Evolutionary conservation across 2,113 vertebrate genomes (phyloP).

Genomic region (Archocentrus centrarchus): DNA sequence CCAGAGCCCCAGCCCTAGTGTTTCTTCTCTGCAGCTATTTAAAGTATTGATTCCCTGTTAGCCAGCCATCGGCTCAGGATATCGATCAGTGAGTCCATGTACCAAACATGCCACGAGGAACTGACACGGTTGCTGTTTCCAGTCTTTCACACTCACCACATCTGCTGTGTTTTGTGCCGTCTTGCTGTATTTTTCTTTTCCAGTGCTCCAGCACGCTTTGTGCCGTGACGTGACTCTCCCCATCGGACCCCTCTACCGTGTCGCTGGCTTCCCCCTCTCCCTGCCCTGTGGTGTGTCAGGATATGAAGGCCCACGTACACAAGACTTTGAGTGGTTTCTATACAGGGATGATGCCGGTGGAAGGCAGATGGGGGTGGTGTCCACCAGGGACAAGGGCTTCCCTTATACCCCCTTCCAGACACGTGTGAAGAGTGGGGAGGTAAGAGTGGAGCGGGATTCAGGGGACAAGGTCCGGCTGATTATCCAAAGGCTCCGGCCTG

Average conservation of each 20-base stretch:
- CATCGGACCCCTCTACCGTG: constrained; percentile 84
- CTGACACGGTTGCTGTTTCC: background rate
- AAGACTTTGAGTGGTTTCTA: constrained; percentile 91
- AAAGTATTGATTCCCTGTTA: constrained; percentile 49
- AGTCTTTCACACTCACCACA: background rate
- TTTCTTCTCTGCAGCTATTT: constrained; percentile 36
- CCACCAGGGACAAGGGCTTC: constrained; percentile 84
- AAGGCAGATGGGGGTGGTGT: constrained; percentile 83
- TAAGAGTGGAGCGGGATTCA: constrained; percentile 84
- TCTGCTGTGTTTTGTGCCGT: background rate
- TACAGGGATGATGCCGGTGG: constrained; percentile 77
- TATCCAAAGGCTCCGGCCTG: constrained; percentile 80
- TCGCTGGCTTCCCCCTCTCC: constrained; percentile 84
- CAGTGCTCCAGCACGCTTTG: constrained; percentile 64
- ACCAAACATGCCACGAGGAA: constrained; percentile 16
- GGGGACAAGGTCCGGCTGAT: constrained; percentile 82
- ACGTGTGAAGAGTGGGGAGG: constrained; percentile 82
- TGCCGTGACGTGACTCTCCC: constrained; percentile 86
- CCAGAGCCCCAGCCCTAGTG: background rate
- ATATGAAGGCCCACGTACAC: constrained; percentile 84
- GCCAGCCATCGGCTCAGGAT: constrained; percentile 37
- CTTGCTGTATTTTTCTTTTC: constrained; percentile 1
- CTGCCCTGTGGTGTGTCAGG: constrained; percentile 84
- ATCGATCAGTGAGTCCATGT: constrained; percentile 36
- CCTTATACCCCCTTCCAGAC: constrained; percentile 80